These are phyloP conservation scores for Agrochola macilenta DNA, from an alignment of 2,888 invertebrate species.

Conservation along the genomic window DNA sequence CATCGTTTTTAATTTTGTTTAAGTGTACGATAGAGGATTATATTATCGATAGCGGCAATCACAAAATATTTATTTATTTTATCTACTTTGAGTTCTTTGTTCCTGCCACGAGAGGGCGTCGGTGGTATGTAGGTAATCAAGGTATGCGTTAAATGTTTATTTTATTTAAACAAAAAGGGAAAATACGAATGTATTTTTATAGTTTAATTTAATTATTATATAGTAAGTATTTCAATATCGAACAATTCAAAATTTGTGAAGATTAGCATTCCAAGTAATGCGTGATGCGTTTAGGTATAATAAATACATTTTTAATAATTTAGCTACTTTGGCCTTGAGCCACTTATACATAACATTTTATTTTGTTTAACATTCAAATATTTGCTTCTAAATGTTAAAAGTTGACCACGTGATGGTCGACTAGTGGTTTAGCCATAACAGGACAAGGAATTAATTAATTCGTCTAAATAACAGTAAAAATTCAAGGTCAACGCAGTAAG, in stretches of 20 bases:
- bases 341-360: constrained; percentile 17
- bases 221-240: too few species aligned
- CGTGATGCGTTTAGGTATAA: constrained; percentile 8
- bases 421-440: constrained; percentile 7
- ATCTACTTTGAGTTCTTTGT: not conserved
- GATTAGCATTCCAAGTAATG: not conserved
- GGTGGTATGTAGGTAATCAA: not conserved
- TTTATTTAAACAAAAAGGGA: not conserved
- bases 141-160: not conserved
- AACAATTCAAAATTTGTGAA: not conserved
- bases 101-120: constrained; percentile 25
- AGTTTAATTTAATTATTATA: too few species aligned
- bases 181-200: not conserved
- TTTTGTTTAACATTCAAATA: constrained; percentile 35
- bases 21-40: constrained; percentile 39
- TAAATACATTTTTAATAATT: constrained; percentile 9
- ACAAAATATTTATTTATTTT: constrained; percentile 20
- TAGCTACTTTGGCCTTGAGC: constrained; percentile 30
- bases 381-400: constrained; percentile 42
- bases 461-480: constrained; percentile 43
- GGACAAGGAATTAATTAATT: constrained; percentile 13
- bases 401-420: constrained; percentile 1
- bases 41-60: constrained; percentile 31
- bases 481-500: constrained; percentile 11
- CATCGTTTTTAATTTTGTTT: constrained; percentile 47